phyloP scores from a whole-genome alignment of 2,113 vertebrate genomes.

The Antechinus flavipes region DNA sequence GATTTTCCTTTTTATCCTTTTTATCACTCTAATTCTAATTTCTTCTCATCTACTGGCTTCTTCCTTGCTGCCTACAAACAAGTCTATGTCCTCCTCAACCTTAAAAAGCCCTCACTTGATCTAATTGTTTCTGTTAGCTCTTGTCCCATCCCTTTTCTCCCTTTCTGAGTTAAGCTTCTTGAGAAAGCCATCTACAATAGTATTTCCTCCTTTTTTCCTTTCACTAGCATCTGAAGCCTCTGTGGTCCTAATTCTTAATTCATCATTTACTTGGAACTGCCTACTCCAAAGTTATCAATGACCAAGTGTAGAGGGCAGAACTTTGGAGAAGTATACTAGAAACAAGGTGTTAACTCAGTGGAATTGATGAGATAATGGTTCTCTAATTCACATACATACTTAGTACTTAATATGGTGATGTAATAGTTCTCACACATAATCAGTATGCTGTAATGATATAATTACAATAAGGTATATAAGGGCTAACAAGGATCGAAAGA shows the following conservation, averaged over 20 bases:
- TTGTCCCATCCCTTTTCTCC: neutral
- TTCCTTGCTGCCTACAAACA: neutral
- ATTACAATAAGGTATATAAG: too few species aligned
- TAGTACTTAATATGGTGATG: too few species aligned
- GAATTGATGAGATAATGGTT: too few species aligned
- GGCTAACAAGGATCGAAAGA: too few species aligned
- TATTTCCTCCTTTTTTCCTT: neutral
- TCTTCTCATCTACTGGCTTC: neutral
- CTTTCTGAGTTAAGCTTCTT: neutral
- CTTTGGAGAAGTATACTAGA: too few species aligned
- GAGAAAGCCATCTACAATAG: neutral
- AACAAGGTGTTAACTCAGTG: too few species aligned
- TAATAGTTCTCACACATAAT: too few species aligned
- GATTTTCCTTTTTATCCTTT: neutral
- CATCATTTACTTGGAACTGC: neutral
- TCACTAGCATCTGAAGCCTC: neutral
- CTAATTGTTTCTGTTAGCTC: neutral
- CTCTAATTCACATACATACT: too few species aligned
- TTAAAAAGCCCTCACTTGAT: neutral
- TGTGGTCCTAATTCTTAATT: neutral
- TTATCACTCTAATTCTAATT: neutral
- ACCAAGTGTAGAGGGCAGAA: too few species aligned
- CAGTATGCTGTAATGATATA: too few species aligned
- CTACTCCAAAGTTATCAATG: neutral
- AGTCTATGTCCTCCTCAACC: neutral